phyloP scores from a whole-genome alignment of 2,113 vertebrate genomes.

The Lethenteron camtschaticum region DNA sequence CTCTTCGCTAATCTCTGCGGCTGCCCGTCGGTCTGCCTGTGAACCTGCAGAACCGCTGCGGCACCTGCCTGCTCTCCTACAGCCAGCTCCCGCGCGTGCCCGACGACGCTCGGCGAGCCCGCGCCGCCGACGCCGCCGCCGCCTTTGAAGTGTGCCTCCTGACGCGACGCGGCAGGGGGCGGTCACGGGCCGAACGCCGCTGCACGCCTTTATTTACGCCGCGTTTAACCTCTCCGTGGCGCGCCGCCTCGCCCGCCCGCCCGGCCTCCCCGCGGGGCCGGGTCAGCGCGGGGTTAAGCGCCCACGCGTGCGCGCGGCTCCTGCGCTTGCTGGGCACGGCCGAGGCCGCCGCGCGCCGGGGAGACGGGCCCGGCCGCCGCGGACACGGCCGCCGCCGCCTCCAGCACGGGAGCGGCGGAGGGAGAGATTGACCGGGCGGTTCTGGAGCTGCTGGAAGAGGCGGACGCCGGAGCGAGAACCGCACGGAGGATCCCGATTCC shows the following conservation, averaged over 20 bases:
- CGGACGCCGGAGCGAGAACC: no score
- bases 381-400: no score
- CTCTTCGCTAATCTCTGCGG: neutral
- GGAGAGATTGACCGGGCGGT: no score
- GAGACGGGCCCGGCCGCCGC: no score
- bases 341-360: no score
- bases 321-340: no score
- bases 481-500: no score
- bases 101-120: slow-evolving; percentile 16
- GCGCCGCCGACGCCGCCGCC: slow-evolving; percentile 39
- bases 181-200: slow-evolving; percentile 52
- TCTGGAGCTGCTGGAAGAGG: no score
- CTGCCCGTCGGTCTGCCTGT: neutral
- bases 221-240: slow-evolving; percentile 41
- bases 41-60: slow-evolving; percentile 39
- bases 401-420: no score
- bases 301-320: no score
- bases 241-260: slow-evolving; percentile 13
- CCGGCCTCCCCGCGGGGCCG: no score
- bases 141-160: slow-evolving; percentile 62
- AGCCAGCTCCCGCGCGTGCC: slow-evolving; percentile 44
- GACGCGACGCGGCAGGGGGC: slow-evolving; percentile 24
- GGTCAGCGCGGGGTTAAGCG: no score
- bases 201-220: slow-evolving; percentile 57
- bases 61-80: slow-evolving; percentile 53